A percentile compares a stretch with the other conserved stretches of the same genome.
Conservation (phyloP, 2,113 vertebrate species). For the Labrus mixtus region DNA sequence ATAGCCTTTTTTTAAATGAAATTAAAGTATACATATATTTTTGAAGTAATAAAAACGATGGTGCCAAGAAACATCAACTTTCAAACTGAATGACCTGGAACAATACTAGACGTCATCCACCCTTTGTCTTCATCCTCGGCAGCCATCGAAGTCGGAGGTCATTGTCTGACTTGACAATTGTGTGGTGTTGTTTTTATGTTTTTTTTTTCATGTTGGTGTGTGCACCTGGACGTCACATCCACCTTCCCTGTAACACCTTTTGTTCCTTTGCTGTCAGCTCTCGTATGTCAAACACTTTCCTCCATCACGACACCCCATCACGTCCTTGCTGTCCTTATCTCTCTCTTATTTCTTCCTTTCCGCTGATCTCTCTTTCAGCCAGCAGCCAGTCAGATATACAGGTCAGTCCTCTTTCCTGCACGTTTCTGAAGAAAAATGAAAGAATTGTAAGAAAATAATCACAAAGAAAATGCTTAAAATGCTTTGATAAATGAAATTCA, state of each 20-base stretch:
- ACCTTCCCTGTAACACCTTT: conserved; percentile 16
- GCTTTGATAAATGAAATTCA: too few relatives aligned
- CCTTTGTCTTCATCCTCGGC: neutral
- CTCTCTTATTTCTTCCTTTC: neutral
- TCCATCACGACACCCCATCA: neutral
- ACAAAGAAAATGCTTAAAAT: too few relatives aligned
- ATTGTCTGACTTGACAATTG: conserved; percentile 2
- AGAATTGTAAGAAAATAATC: too few relatives aligned
- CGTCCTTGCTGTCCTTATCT: neutral
- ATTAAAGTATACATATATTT: too few relatives aligned
- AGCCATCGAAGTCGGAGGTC: conserved; percentile 13
- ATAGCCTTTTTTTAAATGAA: too few relatives aligned
- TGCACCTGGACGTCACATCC: conserved; percentile 15
- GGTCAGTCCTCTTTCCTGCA: neutral
- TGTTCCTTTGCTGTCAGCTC: conserved; percentile 27
- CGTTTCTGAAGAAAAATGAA: too few relatives aligned
- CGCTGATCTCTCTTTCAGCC: neutral
- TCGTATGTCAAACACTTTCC: conserved; percentile 13
- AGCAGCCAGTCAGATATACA: neutral
- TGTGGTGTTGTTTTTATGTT: too few relatives aligned
- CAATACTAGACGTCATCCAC: neutral
- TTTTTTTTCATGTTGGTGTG: neutral
- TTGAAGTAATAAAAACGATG: too few relatives aligned
- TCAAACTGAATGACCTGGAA: conserved; percentile 1
- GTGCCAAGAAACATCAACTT: too few relatives aligned